These are phyloP conservation scores for Myotis lucifugus DNA, from an alignment of 2,113 vertebrate species.

Conservation along the genomic window DNA sequence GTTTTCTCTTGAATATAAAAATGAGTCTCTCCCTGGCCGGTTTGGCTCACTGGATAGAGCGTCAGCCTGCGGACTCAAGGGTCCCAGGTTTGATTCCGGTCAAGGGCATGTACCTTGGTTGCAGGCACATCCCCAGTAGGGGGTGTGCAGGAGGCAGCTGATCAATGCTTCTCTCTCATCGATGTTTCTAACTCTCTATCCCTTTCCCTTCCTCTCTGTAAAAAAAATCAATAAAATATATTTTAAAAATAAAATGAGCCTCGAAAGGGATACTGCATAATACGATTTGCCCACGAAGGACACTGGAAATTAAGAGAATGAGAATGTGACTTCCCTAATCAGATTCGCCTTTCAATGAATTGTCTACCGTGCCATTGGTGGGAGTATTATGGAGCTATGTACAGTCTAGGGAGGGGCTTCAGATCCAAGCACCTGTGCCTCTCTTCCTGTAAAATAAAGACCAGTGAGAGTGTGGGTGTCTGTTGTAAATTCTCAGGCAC, in stretches of 20 bases:
- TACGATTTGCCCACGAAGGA: neutral
- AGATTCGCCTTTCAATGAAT: conserved; percentile 53
- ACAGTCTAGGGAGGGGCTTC: neutral
- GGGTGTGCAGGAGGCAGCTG: too few species aligned
- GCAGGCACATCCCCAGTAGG: too few species aligned
- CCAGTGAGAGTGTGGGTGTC: neutral
- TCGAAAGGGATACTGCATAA: neutral
- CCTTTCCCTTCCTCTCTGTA: too few species aligned
- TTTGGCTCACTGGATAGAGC: too few species aligned
- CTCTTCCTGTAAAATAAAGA: neutral
- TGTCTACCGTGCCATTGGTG: neutral
- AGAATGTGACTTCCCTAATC: conserved; percentile 46
- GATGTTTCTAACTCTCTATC: too few species aligned
- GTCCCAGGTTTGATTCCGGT: too few species aligned
- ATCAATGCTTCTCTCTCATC: too few species aligned
- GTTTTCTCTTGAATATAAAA: neutral
- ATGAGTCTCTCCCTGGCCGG: neutral
- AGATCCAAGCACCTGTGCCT: neutral
- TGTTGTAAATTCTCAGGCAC: neutral
- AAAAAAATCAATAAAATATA: too few species aligned
- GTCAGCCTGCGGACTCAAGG: too few species aligned
- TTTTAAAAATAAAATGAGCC: neutral
- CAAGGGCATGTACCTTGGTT: too few species aligned
- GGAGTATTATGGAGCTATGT: neutral
- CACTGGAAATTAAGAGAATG: conserved; percentile 58